phyloP scores from a whole-genome alignment of 1,140 invertebrate species.

The Octopus sinensis region DNA sequence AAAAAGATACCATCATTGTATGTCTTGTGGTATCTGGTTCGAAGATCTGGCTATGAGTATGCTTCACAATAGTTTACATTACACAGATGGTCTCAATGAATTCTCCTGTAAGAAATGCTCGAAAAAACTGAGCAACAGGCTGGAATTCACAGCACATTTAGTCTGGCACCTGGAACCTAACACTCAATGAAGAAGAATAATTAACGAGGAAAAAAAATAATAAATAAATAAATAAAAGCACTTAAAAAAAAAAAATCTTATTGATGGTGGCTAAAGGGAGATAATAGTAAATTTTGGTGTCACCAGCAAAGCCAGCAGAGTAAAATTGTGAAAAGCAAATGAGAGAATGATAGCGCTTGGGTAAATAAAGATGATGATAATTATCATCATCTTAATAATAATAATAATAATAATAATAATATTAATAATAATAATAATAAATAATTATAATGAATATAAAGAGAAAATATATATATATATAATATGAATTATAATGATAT shows the following conservation, averaged over 20 bases:
- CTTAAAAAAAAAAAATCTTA: background rate
- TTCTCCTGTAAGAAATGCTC: conserved; percentile 13
- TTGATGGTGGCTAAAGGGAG: conserved; percentile 3
- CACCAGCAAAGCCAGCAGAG: background rate
- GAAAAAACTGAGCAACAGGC: conserved; percentile 31
- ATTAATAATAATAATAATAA: background rate
- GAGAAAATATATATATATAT: background rate
- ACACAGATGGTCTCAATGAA: conserved; percentile 35
- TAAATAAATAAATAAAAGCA: too few relatives aligned
- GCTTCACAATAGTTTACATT: conserved; percentile 45
- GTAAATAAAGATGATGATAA: too few relatives aligned
- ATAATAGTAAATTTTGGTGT: background rate
- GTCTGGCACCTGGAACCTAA: conserved; percentile 66
- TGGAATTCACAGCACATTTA: conserved; percentile 68
- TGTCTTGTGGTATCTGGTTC: conserved; percentile 46
- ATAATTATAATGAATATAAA: background rate
- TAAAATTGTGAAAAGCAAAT: background rate
- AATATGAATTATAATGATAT: background rate
- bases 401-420: background rate
- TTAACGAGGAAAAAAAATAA: too few relatives aligned
- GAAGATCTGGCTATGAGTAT: conserved; percentile 47
- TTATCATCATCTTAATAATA: too few relatives aligned
- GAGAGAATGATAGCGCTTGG: background rate
- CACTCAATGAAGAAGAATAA: background rate
- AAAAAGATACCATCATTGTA: conserved; percentile 29